Evolutionary conservation across 92 coral and sea anemone species (phyloP), one percentile per base, ranked within the genome.

Genomic region (Scolanthus callimorphus): DNA sequence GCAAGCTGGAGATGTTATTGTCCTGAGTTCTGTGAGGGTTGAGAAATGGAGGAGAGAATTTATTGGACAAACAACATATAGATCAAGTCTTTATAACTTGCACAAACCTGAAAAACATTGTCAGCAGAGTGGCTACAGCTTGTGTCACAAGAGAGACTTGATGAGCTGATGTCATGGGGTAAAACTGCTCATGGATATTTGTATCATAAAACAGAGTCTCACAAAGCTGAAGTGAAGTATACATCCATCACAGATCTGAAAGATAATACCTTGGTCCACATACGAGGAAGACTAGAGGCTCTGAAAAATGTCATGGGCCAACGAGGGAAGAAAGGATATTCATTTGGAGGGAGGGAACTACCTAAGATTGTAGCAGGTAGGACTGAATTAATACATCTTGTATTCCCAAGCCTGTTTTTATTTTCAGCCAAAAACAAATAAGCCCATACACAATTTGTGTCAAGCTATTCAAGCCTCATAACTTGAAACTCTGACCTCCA

Each of bases 21-120:
- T 91, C 27, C 86, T 86, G 1, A 83, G 87, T 0, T 47, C 70
- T 20, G 73, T 88, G 27, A 74, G 66, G 25, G 66, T 91, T 29
- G 89, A 85, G 58, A 76, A 73, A 34, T 91, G 97, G 96, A 78
- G 88, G 4, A 57, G 67, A 13, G 97, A 91, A 51, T 69, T 49
- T 46, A 82, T 83, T 55, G 97, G 96, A 9, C 96, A 88, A 62
- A 91, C 86, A 20, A 73, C 75, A 0, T 73, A 51, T 47, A 62
- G 54, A 4, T 79, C 97, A 0, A 55, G 81, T 0, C 81, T 91
- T 49, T 78, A 75, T 46, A 91, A 91, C 45, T 77, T 91, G 10
- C 96, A 88, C 54, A 83, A 82, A 60, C 91, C 89, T 9, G 44
- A 56, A 48, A 62, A 60, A n/a, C 56, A n/a, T 69, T 80, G 31